These are phyloP conservation scores for Eupleurogrammus muticus DNA, from an alignment of 2,797 vertebrate genomes.

Conservation along the genomic window DNA sequence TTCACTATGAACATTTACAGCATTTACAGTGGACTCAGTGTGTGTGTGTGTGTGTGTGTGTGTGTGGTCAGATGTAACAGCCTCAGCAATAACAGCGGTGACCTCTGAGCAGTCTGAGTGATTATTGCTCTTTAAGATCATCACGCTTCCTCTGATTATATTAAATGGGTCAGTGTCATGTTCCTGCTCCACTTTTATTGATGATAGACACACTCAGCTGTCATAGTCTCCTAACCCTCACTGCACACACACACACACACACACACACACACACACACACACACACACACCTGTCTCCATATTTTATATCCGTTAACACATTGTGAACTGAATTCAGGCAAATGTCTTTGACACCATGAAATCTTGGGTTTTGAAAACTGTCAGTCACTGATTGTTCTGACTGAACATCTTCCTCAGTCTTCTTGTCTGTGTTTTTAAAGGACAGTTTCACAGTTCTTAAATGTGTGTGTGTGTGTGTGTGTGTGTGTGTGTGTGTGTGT, in stretches of 20 bases:
- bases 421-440: too few species aligned
- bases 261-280: too few species aligned
- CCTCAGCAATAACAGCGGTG: constrained; percentile 25
- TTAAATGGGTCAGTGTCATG: neutral
- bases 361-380: neutral
- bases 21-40: constrained; percentile 18
- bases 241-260: too few species aligned
- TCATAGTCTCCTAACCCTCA: neutral
- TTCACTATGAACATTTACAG: constrained; percentile 44
- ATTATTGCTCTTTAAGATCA: constrained; percentile 12
- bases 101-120: constrained; percentile 8
- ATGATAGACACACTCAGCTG: neutral
- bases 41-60: constrained; percentile 35
- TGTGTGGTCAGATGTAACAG: constrained; percentile 35
- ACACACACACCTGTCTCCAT: neutral
- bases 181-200: neutral
- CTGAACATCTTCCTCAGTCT: neutral
- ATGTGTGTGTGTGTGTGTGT: too few species aligned
- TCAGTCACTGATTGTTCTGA: too few species aligned
- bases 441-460: too few species aligned
- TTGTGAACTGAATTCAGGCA: neutral
- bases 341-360: neutral
- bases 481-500: too few species aligned
- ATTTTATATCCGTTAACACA: too few species aligned
- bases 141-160: constrained; percentile 9